These are phyloP conservation scores for Notarius lentiginosus DNA, from an alignment of 2,113 vertebrate genomes.

Conservation along the genomic window DNA sequence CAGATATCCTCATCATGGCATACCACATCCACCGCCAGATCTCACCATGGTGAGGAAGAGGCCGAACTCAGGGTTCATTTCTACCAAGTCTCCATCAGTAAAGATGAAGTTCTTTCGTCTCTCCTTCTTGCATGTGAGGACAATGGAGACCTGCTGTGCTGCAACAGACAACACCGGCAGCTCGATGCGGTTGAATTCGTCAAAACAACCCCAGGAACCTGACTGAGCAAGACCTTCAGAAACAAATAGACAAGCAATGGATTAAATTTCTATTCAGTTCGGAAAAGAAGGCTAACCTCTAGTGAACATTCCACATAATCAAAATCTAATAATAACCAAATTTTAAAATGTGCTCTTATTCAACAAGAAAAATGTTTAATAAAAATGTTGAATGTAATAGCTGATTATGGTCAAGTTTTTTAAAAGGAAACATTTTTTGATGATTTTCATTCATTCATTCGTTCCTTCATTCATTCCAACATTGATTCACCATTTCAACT, in stretches of 20 bases:
- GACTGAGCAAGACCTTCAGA: constrained; percentile 86
- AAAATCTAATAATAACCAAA: neutral
- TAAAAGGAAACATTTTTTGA: neutral
- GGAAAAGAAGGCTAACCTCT: constrained; percentile 43
- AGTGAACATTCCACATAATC: neutral
- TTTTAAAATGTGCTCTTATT: neutral
- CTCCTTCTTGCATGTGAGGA: constrained; percentile 88
- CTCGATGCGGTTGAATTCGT: constrained; percentile 92
- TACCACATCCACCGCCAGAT: neutral
- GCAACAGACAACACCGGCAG: constrained; percentile 88
- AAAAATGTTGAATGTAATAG: neutral
- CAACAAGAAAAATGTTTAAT: neutral
- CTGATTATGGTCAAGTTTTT: neutral
- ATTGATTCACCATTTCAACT: neutral
- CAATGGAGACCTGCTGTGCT: constrained; percentile 88
- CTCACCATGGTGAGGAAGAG: constrained; percentile 93
- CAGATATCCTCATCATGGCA: too few species aligned
- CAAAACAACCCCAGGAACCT: constrained; percentile 91
- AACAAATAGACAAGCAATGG: constrained; percentile 44
- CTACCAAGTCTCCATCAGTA: constrained; percentile 85
- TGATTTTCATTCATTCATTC: neutral
- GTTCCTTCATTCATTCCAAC: neutral
- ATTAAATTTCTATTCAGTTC: neutral
- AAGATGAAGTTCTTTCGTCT: constrained; percentile 84
- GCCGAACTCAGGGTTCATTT: constrained; percentile 89